Conservation (phyloP, 2,888 invertebrate species). For the Tethea ocularis region DNA sequence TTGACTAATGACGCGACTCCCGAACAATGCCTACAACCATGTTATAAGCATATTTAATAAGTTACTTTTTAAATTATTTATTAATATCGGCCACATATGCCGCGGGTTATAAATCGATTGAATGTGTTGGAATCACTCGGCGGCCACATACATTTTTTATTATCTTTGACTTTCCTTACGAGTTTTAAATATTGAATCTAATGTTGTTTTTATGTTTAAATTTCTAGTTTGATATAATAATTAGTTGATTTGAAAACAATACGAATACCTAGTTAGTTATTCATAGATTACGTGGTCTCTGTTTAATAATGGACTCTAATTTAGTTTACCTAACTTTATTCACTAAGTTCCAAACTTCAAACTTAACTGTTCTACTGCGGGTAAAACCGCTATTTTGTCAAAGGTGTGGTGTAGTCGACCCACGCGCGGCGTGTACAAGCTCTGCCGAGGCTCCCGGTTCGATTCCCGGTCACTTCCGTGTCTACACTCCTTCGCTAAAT, state of each 20-base stretch:
- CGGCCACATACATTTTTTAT: neutral
- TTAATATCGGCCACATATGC: slow-evolving; percentile 67
- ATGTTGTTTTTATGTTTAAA: neutral
- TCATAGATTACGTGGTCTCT: too few relatives aligned
- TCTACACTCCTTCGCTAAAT: slow-evolving; percentile 40
- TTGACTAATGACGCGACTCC: slow-evolving; percentile 77
- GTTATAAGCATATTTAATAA: slow-evolving; percentile 70
- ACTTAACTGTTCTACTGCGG: slow-evolving; percentile 40
- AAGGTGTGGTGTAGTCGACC: slow-evolving; percentile 56
- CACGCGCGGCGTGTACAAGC: slow-evolving; percentile 66
- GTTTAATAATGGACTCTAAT: too few relatives aligned
- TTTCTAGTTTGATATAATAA: too few relatives aligned
- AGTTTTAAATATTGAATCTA: neutral
- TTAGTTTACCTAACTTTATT: neutral
- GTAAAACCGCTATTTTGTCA: slow-evolving; percentile 56
- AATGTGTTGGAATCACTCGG: slow-evolving; percentile 25
- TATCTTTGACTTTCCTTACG: neutral
- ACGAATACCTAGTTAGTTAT: too few relatives aligned
- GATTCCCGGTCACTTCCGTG: slow-evolving; percentile 53
- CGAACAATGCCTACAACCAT: slow-evolving; percentile 57
- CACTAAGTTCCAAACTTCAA: slow-evolving; percentile 16
- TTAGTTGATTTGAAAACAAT: too few relatives aligned
- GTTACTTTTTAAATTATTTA: slow-evolving; percentile 59
- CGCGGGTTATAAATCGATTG: slow-evolving; percentile 39
- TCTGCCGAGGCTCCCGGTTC: slow-evolving; percentile 40